Conservation (phyloP, 2,888 invertebrate genomes). For the Drosophila testacea region DNA sequence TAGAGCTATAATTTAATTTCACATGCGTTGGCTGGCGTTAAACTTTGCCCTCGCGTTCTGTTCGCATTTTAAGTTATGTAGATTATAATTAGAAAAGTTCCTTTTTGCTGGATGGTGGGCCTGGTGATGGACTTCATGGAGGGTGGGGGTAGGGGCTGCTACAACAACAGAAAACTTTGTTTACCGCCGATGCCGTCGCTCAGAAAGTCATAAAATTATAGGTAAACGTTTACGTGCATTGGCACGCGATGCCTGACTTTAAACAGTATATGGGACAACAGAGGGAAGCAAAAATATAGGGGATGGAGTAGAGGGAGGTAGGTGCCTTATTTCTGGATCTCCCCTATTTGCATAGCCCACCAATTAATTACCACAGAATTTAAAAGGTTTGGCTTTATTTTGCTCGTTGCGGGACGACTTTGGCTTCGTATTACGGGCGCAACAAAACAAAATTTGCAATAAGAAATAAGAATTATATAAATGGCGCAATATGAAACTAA, state of each 20-base stretch:
- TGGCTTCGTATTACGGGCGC: slow-evolving; percentile 41
- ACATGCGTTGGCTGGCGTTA: slow-evolving; percentile 68
- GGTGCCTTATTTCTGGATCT: slow-evolving; percentile 8
- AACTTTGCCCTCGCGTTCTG: slow-evolving; percentile 73
- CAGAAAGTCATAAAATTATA: slow-evolving; percentile 79
- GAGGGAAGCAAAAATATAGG: too few relatives aligned
- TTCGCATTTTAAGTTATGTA: slow-evolving; percentile 79
- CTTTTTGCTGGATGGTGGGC: slow-evolving; percentile 6
- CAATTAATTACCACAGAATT: slow-evolving; percentile 74
- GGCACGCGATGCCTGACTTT: slow-evolving; percentile 46
- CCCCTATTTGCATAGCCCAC: slow-evolving; percentile 56
- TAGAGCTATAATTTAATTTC: slow-evolving; percentile 71
- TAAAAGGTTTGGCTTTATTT: slow-evolving; percentile 59
- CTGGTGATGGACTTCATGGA: not conserved
- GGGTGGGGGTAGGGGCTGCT: slow-evolving; percentile 1
- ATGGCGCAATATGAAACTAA: slow-evolving; percentile 76
- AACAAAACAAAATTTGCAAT: slow-evolving; percentile 50
- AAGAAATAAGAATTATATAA: slow-evolving; percentile 61
- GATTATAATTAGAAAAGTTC: slow-evolving; percentile 81
- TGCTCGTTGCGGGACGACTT: slow-evolving; percentile 21
- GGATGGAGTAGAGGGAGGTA: not conserved
- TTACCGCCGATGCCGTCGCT: slow-evolving; percentile 42
- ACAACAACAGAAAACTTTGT: slow-evolving; percentile 38
- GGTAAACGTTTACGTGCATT: slow-evolving; percentile 80
- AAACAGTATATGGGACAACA: not conserved